Evolutionary conservation across 2,113 vertebrate species (phyloP).

Genomic region (Siniperca knerii): DNA sequence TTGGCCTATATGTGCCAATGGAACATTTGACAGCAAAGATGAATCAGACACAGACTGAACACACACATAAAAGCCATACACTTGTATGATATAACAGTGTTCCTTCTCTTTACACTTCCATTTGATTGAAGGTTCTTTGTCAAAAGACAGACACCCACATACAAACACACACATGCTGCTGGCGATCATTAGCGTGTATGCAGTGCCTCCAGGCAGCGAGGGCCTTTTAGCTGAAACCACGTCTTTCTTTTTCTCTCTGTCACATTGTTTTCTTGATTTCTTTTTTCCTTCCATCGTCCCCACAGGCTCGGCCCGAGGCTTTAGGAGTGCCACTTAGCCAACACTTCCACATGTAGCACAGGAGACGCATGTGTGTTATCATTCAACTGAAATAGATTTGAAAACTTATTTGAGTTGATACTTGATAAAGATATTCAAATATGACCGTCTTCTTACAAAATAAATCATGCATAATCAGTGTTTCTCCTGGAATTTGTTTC

Average conservation of each 20-base stretch:
- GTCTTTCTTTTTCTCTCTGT: slow-evolving; percentile 46
- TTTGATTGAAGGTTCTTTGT: slow-evolving; percentile 65
- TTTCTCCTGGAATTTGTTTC: background rate
- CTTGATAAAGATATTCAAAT: background rate
- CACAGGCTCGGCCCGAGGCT: slow-evolving; percentile 53
- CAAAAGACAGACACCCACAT: slow-evolving; percentile 30
- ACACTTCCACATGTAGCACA: slow-evolving; percentile 25
- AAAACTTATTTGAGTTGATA: background rate
- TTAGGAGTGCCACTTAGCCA: slow-evolving; percentile 56
- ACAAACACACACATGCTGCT: slow-evolving; percentile 50
- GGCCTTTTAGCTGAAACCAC: slow-evolving; percentile 79
- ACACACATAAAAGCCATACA: slow-evolving; percentile 24
- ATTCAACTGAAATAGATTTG: slow-evolving; percentile 10
- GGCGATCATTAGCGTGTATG: slow-evolving; percentile 73
- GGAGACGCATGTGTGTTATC: background rate
- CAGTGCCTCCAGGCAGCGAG: slow-evolving; percentile 61
- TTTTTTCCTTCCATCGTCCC: slow-evolving; percentile 16
- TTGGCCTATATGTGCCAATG: slow-evolving; percentile 46
- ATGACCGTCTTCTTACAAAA: background rate
- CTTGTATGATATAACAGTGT: slow-evolving; percentile 31
- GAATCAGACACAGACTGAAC: slow-evolving; percentile 40
- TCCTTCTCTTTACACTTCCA: slow-evolving; percentile 60
- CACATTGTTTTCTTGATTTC: slow-evolving; percentile 62
- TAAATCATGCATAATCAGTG: background rate
- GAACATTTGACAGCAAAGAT: slow-evolving; percentile 42